phyloP scores from a whole-genome alignment of 1,140 invertebrate species.

The Zaprionus camerounensis region DNA sequence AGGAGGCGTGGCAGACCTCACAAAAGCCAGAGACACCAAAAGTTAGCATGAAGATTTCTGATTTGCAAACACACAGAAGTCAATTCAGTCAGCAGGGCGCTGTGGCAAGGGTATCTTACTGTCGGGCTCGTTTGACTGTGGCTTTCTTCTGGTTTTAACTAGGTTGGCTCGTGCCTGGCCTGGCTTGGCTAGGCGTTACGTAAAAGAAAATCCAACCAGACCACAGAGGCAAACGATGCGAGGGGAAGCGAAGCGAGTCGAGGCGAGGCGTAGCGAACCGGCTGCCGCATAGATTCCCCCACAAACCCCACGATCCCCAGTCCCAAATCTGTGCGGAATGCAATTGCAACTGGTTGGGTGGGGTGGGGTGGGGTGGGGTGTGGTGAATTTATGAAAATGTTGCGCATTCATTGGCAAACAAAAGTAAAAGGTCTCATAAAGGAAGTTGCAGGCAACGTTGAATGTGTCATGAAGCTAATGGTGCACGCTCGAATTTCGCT shows the following conservation, averaged over 20 bases:
- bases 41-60: too few relatives aligned
- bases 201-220: constrained; percentile 69
- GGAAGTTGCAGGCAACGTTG: constrained; percentile 31
- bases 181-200: constrained; percentile 59
- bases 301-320: background rate
- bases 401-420: constrained; percentile 59
- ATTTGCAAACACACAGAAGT: too few relatives aligned
- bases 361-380: constrained; percentile 17
- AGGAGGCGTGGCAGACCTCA: too few relatives aligned
- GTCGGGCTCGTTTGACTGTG: too few relatives aligned
- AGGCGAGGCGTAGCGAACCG: constrained; percentile 20
- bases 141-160: constrained; percentile 42
- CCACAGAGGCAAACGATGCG: constrained; percentile 17
- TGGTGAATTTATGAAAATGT: constrained; percentile 38
- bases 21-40: too few relatives aligned
- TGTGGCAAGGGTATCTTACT: too few relatives aligned
- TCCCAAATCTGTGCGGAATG: constrained; percentile 43
- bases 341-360: constrained; percentile 59
- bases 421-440: constrained; percentile 52
- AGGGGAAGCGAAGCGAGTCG: constrained; percentile 8
- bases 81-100: too few relatives aligned
- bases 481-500: background rate
- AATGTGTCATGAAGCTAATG: constrained; percentile 34
- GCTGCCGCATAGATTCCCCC: constrained; percentile 31
- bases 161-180: constrained; percentile 67